Evolutionary conservation across 2,113 vertebrate genomes (phyloP).

Genomic region (Myocastor coypus): DNA sequence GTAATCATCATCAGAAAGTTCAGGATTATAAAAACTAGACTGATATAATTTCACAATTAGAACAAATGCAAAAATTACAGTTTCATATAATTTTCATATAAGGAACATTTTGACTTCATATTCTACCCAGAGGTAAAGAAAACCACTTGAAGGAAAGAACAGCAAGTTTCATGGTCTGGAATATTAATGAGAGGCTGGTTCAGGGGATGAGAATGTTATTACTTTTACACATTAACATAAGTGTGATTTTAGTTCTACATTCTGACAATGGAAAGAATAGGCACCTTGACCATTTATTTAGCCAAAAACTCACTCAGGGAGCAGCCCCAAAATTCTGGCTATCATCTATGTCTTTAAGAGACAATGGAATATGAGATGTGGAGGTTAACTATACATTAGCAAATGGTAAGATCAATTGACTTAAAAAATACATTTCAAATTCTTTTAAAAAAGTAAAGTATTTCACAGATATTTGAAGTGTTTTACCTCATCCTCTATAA

Average conservation of each 20-base stretch:
- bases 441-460: background rate
- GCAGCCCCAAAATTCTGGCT: background rate
- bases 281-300: background rate
- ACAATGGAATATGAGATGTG: background rate
- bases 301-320: background rate
- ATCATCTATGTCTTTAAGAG: background rate
- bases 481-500: background rate
- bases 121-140: background rate
- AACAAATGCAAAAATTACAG: background rate
- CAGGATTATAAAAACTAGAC: background rate
- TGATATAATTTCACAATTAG: background rate
- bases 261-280: background rate
- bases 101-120: background rate
- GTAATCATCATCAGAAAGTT: background rate
- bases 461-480: background rate
- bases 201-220: background rate
- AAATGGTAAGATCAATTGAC: background rate
- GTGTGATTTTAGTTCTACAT: background rate
- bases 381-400: background rate
- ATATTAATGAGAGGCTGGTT: background rate
- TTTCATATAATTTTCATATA: background rate
- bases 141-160: background rate
- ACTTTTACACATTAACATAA: background rate
- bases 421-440: background rate
- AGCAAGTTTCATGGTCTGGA: background rate